Evolutionary conservation across 2,888 invertebrate genomes (phyloP).

Genomic region (Ommatoiulus sabulosus): DNA sequence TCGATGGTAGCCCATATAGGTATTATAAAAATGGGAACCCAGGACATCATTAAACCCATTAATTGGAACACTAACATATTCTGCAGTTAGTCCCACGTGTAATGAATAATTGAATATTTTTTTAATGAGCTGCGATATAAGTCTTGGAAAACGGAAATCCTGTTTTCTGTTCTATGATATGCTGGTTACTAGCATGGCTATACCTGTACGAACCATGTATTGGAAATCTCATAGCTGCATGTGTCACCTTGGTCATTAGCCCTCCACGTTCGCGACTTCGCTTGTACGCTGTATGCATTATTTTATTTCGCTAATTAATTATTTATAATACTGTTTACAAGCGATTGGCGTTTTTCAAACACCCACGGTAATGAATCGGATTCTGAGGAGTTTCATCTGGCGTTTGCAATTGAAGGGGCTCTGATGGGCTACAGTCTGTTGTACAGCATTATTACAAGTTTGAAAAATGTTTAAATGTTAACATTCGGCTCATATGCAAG

Average conservation of each 20-base stretch:
- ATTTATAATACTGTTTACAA: background rate
- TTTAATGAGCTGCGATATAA: background rate
- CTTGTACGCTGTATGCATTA: background rate
- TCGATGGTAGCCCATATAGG: background rate
- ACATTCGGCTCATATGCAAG: too few relatives aligned
- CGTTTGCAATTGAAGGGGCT: background rate
- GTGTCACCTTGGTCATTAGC: background rate
- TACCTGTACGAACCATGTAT: background rate
- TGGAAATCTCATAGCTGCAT: background rate
- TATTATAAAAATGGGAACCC: background rate
- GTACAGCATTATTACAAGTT: background rate
- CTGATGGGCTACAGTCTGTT: background rate
- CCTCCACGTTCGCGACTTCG: background rate
- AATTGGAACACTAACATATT: background rate
- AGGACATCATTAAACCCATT: background rate
- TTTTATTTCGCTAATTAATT: background rate
- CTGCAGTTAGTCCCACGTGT: background rate
- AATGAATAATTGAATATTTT: background rate
- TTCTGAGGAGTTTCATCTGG: background rate
- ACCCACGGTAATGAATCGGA: conserved; percentile 3
- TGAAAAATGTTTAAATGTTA: background rate
- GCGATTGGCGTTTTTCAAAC: background rate
- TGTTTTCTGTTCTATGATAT: background rate
- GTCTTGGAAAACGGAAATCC: conserved; percentile 14
- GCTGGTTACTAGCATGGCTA: background rate